A percentile compares a stretch with the other conserved stretches of the same genome.
phyloP scores from a whole-genome alignment of 1,140 invertebrate species.

The Idris sp. region DNA sequence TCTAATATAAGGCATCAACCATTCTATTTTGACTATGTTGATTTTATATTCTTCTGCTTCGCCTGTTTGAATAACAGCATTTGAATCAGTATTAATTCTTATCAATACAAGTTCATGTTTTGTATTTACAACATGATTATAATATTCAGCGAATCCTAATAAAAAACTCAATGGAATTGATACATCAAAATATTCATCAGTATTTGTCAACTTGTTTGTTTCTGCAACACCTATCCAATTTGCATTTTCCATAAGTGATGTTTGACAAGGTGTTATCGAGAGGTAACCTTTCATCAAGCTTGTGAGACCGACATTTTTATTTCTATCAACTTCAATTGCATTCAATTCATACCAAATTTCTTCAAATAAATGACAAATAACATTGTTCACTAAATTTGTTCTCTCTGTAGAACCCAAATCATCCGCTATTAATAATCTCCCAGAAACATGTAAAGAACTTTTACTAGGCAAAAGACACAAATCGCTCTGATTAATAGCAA shows the following conservation, averaged over 20 bases:
- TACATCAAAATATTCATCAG: constrained; percentile 6
- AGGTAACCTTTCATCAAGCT: constrained; percentile 55
- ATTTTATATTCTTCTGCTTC: constrained; percentile 1
- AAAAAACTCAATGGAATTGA: constrained; percentile 3
- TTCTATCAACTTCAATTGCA: constrained; percentile 63
- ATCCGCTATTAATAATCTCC: constrained; percentile 15
- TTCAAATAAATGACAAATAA: constrained; percentile 61
- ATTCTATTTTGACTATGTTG: constrained; percentile 1
- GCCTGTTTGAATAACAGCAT: background rate
- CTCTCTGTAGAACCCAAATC: constrained; percentile 50
- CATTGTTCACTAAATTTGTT: constrained; percentile 21
- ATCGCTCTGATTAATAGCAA: constrained; percentile 64
- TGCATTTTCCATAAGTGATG: constrained; percentile 3
- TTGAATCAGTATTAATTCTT: background rate
- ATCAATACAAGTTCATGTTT: constrained; percentile 7
- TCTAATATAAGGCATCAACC: constrained; percentile 8
- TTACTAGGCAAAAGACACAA: constrained; percentile 37
- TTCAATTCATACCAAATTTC: constrained; percentile 65
- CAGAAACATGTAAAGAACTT: constrained; percentile 42
- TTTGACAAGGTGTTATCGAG: constrained; percentile 17
- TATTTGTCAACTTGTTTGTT: background rate
- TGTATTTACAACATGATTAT: background rate
- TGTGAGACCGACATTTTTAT: constrained; percentile 59
- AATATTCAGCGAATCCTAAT: constrained; percentile 11
- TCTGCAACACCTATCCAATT: constrained; percentile 12